Evolutionary conservation across 2,888 invertebrate genomes (phyloP).

Genomic region (Mactromeris polynyma): DNA sequence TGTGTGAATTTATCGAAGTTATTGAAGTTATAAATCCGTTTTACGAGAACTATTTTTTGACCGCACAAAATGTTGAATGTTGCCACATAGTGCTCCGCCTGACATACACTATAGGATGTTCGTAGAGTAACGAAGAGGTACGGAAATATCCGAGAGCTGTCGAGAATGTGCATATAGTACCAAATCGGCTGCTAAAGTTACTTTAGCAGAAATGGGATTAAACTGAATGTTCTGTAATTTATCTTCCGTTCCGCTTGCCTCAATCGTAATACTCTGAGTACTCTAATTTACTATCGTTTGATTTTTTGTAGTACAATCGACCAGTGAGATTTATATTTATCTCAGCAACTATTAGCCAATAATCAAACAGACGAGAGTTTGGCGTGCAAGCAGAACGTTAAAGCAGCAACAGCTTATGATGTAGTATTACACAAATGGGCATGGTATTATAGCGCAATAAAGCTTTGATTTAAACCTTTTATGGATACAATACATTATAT

Average conservation of each 20-base stretch:
- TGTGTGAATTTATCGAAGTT: no score
- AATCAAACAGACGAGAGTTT: not conserved
- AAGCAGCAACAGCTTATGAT: not conserved
- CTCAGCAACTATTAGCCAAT: not conserved
- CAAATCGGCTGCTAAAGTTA: no score
- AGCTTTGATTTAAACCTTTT: not conserved
- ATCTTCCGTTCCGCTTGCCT: not conserved
- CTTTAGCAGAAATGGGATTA: no score
- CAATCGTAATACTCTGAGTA: no score
- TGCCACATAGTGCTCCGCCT: no score
- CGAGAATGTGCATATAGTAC: no score
- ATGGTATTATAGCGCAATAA: not conserved
- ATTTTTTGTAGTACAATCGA: not conserved
- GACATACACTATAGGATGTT: no score
- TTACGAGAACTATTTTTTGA: no score
- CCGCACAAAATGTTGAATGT: no score
- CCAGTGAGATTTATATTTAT: not conserved
- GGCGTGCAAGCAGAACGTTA: not conserved
- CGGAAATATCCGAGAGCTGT: no score
- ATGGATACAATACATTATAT: not conserved
- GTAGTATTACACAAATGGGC: not conserved
- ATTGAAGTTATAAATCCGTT: no score
- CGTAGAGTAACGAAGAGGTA: no score
- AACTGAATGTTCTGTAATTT: not conserved
- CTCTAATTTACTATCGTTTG: not conserved